Percentiles rank a stretch among this genome's conserved stretches.
phyloP scores from a whole-genome alignment of 2,888 invertebrate species.

The Odontocolon sp. region DNA sequence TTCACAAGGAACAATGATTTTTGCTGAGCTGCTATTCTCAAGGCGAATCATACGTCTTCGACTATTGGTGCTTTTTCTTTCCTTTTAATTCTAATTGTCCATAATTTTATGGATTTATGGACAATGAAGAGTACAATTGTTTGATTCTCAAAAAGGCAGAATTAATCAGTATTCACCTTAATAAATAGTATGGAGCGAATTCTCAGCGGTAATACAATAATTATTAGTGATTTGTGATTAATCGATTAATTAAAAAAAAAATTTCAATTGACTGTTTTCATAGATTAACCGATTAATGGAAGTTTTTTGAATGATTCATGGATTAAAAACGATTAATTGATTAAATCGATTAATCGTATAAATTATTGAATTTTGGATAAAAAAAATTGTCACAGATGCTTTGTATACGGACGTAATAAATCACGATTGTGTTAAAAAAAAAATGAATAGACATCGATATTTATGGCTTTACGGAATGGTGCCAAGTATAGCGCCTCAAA shows the following conservation, averaged over 20 bases:
- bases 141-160: constrained; percentile 7
- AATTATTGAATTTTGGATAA: too few species aligned
- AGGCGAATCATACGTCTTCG: constrained; percentile 44
- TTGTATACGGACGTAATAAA: constrained; percentile 45
- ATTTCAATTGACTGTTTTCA: too few species aligned
- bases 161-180: neutral
- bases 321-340: too few species aligned
- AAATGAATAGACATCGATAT: constrained; percentile 3
- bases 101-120: constrained; percentile 26
- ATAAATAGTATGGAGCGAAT: constrained; percentile 2
- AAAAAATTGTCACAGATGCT: neutral
- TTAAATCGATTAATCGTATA: too few species aligned
- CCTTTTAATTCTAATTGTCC: constrained; percentile 17
- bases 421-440: constrained; percentile 14
- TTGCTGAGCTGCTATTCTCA: constrained; percentile 58
- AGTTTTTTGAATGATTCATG: too few species aligned
- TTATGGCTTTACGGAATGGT: neutral
- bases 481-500: too few species aligned
- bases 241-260: neutral
- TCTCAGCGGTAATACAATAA: neutral
- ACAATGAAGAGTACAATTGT: constrained; percentile 3
- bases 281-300: too few species aligned
- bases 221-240: too few species aligned
- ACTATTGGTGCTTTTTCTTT: constrained; percentile 34
- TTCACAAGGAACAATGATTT: constrained; percentile 63